Conservation (phyloP, 2,888 invertebrate species). For the Scotopteryx bipunctaria region DNA sequence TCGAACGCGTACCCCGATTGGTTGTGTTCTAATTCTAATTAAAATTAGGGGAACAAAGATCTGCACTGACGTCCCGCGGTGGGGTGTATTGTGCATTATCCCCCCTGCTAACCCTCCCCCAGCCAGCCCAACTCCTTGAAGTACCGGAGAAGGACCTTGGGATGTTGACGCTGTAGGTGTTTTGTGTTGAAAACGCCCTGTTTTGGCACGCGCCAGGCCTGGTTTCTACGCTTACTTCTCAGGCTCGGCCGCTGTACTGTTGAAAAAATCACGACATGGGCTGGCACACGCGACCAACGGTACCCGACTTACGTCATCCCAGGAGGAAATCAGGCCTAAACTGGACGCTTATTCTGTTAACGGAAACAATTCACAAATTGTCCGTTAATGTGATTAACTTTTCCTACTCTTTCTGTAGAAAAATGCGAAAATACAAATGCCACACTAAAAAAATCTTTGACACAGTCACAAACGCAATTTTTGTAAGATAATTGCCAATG, state of each 20-base stretch:
- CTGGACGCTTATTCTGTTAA: constrained; percentile 1
- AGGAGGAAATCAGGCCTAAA: background rate
- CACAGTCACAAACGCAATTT: background rate
- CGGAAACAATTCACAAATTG: constrained; percentile 12
- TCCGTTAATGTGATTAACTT: constrained; percentile 14
- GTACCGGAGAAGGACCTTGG: too few relatives aligned
- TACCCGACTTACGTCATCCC: background rate
- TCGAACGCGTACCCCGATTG: too few relatives aligned
- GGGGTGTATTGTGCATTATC: too few relatives aligned
- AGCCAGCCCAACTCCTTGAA: too few relatives aligned
- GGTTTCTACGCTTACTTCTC: background rate
- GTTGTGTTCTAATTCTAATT: too few relatives aligned
- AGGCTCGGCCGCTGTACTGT: background rate
- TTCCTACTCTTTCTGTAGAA: constrained; percentile 2
- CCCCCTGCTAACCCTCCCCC: too few relatives aligned
- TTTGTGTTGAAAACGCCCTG: too few relatives aligned
- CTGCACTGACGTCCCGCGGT: too few relatives aligned
- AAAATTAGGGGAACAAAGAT: too few relatives aligned
- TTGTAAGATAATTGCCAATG: background rate
- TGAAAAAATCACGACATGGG: too few relatives aligned
- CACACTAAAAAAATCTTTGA: background rate
- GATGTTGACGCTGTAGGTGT: too few relatives aligned
- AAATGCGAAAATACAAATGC: background rate
- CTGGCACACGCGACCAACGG: background rate
- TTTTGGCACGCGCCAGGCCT: too few relatives aligned